A percentile compares a stretch with the other conserved stretches of the same genome.
phyloP scores from a whole-genome alignment of 2,888 invertebrate genomes.

The Drosophila anomalipes region DNA sequence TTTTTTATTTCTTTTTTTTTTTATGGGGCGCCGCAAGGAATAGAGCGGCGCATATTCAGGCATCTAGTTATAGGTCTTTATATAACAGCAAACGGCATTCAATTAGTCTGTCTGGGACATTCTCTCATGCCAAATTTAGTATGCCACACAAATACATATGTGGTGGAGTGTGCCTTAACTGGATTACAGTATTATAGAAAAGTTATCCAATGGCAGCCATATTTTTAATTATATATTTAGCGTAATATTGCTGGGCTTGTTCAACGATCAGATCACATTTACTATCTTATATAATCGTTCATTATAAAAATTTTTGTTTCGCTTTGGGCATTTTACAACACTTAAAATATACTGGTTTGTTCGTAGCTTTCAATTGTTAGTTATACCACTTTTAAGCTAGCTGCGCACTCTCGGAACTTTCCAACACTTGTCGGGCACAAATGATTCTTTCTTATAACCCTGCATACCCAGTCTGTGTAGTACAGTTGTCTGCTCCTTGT shows the following conservation, averaged over 20 bases:
- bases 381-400: not conserved
- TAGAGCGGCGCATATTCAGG: slow-evolving; percentile 54
- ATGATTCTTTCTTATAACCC: slow-evolving; percentile 13
- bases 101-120: slow-evolving; percentile 57
- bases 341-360: not conserved
- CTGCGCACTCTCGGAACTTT: not conserved
- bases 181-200: not conserved
- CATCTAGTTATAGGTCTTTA: slow-evolving; percentile 68
- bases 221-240: not conserved
- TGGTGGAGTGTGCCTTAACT: slow-evolving; percentile 7
- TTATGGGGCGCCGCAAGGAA: slow-evolving; percentile 49
- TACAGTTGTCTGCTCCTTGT: slow-evolving; percentile 35
- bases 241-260: not conserved
- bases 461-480: slow-evolving; percentile 5
- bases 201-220: not conserved
- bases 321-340: not conserved
- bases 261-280: not conserved
- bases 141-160: slow-evolving; percentile 8
- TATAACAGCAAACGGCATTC: slow-evolving; percentile 57
- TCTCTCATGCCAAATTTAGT: slow-evolving; percentile 38
- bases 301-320: not conserved
- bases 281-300: not conserved
- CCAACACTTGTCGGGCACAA: slow-evolving; percentile 14
- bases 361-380: not conserved
- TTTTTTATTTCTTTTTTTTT: not conserved